A percentile compares a stretch with the other conserved stretches of the same genome.
These are phyloP conservation scores for Sinotaia quadrata DNA, from an alignment of 2,888 invertebrate species.

Conservation along the genomic window DNA sequence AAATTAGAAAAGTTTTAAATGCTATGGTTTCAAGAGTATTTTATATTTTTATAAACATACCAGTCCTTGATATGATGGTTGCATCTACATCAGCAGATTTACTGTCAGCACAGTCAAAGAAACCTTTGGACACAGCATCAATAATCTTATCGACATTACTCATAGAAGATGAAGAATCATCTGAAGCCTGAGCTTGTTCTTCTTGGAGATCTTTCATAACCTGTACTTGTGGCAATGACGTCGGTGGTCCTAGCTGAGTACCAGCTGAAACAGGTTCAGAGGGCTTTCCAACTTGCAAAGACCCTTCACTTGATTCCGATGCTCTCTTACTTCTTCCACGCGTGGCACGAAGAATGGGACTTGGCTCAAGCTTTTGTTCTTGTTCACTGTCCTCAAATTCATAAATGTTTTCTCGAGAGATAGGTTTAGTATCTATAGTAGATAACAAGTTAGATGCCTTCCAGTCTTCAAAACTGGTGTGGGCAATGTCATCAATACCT, in stretches of 20 bases:
- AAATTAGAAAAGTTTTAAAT: too few species aligned
- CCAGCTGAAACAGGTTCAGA: not conserved
- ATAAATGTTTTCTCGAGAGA: constrained; percentile 51
- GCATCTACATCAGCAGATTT: too few species aligned
- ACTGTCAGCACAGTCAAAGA: constrained; percentile 57
- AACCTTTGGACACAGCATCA: constrained; percentile 88
- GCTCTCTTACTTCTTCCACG: constrained; percentile 37
- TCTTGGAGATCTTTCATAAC: constrained; percentile 16
- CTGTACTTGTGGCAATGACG: not conserved
- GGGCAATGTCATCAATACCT: constrained; percentile 9
- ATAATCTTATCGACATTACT: constrained; percentile 75
- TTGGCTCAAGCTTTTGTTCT: constrained; percentile 41
- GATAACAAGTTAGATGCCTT: constrained; percentile 31
- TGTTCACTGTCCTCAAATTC: constrained; percentile 61
- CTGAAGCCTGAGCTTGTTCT: constrained; percentile 21
- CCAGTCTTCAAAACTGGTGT: constrained; percentile 39
- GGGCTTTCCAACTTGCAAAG: not conserved
- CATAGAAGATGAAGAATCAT: constrained; percentile 25
- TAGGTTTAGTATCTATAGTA: constrained; percentile 28
- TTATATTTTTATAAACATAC: too few species aligned
- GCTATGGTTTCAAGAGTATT: too few species aligned
- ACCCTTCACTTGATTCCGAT: constrained; percentile 18
- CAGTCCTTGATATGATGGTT: too few species aligned
- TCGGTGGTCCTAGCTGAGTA: not conserved
- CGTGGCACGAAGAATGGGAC: constrained; percentile 27